Percentiles rank a stretch among this genome's conserved stretches.
Conservation (phyloP, 2,888 invertebrate species). For the Alitta virens region DNA sequence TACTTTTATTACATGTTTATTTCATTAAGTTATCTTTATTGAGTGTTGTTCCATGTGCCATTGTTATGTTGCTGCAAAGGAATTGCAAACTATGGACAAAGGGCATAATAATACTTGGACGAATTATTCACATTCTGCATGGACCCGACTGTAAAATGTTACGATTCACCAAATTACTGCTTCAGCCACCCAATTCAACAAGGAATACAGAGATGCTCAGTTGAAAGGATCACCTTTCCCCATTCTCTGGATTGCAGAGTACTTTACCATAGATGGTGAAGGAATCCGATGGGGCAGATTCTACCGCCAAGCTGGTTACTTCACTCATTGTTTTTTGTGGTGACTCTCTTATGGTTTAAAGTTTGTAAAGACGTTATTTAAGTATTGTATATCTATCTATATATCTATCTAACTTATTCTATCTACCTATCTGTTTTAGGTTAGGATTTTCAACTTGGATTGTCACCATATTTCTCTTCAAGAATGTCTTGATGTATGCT, state of each 20-base stretch:
- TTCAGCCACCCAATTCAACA: slow-evolving; percentile 62
- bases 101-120: no score
- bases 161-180: no score
- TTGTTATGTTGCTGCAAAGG: no score
- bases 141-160: no score
- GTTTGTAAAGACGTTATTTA: no score
- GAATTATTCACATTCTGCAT: no score
- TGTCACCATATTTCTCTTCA: slow-evolving; percentile 61
- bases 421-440: slow-evolving; percentile 49
- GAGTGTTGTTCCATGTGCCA: no score
- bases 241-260: slow-evolving; percentile 65
- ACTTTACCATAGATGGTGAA: slow-evolving; percentile 66
- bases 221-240: slow-evolving; percentile 63
- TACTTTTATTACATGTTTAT: no score
- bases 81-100: no score
- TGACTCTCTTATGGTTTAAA: slow-evolving; percentile 37
- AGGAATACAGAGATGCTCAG: slow-evolving; percentile 63
- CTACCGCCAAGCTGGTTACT: slow-evolving; percentile 64
- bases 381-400: no score
- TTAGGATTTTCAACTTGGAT: slow-evolving; percentile 64
- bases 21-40: no score
- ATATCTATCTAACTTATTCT: no score
- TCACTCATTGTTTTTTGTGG: slow-evolving; percentile 64
- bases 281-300: slow-evolving; percentile 63
- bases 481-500: slow-evolving; percentile 62